Evolutionary conservation across 2,797 vertebrate species (phyloP).

Genomic region (Huso huso): DNA sequence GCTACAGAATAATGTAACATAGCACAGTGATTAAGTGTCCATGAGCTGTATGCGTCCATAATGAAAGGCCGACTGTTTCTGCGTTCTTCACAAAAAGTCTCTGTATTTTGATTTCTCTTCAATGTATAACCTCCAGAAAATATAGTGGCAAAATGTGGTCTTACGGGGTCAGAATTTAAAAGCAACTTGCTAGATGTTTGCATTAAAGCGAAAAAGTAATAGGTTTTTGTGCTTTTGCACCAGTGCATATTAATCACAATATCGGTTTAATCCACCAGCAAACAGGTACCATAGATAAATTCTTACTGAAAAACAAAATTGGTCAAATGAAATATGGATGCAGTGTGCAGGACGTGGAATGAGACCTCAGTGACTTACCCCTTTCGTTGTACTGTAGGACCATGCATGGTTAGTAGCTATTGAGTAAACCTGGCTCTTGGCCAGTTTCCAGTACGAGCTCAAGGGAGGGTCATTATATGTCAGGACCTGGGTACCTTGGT

Average conservation of each 20-base stretch:
- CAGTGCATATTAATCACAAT: too few species aligned
- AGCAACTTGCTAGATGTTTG: too few species aligned
- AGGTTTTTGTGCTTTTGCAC: too few species aligned
- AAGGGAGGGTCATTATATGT: slow-evolving; percentile 61
- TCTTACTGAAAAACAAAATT: too few species aligned
- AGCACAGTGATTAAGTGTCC: neutral
- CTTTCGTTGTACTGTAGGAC: slow-evolving; percentile 9
- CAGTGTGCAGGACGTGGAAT: slow-evolving; percentile 46
- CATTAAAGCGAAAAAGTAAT: too few species aligned
- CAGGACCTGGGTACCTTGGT: slow-evolving; percentile 71
- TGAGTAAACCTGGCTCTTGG: slow-evolving; percentile 63
- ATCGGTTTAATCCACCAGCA: too few species aligned
- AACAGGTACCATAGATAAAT: too few species aligned
- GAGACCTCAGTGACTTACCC: slow-evolving; percentile 37
- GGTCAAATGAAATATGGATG: neutral
- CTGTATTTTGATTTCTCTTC: too few species aligned
- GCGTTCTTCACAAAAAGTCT: too few species aligned
- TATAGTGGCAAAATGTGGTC: too few species aligned
- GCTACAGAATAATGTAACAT: neutral
- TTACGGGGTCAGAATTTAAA: too few species aligned
- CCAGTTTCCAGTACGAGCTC: slow-evolving; percentile 68
- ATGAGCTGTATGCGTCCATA: neutral
- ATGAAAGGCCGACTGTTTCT: slow-evolving; percentile 5
- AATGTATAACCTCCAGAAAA: too few species aligned
- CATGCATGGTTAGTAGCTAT: slow-evolving; percentile 35